phyloP scores from a whole-genome alignment of 2,113 vertebrate species.

The Myxocyprinus asiaticus region DNA sequence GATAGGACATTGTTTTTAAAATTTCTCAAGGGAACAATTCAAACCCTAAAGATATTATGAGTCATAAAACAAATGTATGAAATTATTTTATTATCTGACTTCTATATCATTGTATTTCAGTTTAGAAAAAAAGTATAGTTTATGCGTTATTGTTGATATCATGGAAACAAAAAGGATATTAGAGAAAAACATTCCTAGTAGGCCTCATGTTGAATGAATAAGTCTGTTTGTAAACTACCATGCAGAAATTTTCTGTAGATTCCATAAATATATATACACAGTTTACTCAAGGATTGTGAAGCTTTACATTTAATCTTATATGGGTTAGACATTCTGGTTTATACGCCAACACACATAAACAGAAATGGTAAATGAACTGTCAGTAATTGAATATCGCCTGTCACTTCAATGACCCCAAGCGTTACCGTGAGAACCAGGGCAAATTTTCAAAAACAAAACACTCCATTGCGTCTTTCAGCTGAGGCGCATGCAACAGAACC shows the following conservation, averaged over 20 bases:
- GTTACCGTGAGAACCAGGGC: slow-evolving; percentile 39
- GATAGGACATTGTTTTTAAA: not conserved
- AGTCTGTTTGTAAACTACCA: slow-evolving; percentile 62
- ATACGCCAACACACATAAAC: slow-evolving; percentile 56
- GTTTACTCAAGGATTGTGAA: slow-evolving; percentile 51
- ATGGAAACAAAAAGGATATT: not conserved
- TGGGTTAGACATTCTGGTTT: slow-evolving; percentile 50
- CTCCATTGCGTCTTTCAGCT: not conserved
- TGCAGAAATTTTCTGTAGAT: slow-evolving; percentile 58
- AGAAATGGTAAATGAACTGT: slow-evolving; percentile 33
- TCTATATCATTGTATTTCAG: no score
- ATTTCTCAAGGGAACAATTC: slow-evolving; percentile 6
- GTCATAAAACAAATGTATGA: not conserved
- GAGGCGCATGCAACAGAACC: not conserved
- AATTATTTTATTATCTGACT: not conserved
- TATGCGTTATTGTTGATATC: not conserved
- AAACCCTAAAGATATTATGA: slow-evolving; percentile 3
- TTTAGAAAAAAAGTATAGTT: no score
- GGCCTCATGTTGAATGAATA: slow-evolving; percentile 39
- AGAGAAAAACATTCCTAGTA: not conserved
- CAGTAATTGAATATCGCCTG: slow-evolving; percentile 20
- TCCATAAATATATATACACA: slow-evolving; percentile 63
- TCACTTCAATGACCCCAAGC: slow-evolving; percentile 27
- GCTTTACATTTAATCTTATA: slow-evolving; percentile 40
- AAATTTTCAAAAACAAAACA: slow-evolving; percentile 18